phyloP scores from a whole-genome alignment of 2,888 invertebrate species.

The Eumerus sabulonum region DNA sequence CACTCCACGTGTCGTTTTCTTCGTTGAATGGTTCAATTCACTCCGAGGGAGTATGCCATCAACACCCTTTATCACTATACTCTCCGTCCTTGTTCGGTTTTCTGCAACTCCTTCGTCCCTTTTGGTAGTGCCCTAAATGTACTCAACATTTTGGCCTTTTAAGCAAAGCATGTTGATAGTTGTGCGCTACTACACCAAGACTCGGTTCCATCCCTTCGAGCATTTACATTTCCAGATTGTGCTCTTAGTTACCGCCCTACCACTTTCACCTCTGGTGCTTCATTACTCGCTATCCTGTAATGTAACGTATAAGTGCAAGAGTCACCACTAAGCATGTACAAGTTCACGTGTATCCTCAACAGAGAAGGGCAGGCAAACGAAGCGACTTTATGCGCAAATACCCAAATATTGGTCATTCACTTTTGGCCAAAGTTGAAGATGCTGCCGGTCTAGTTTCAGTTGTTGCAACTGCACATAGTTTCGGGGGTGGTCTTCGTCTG shows the following conservation, averaged over 20 bases:
- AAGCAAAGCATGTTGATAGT: conserved; percentile 37
- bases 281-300: no score
- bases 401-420: conserved; percentile 47
- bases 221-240: conserved; percentile 34
- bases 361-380: background rate
- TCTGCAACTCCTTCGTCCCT: conserved; percentile 3
- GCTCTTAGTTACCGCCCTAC: conserved; percentile 12
- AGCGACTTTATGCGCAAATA: conserved; percentile 31
- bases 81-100: background rate
- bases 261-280: no score
- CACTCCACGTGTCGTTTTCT: conserved; percentile 24
- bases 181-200: conserved; percentile 15
- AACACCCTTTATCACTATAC: conserved; percentile 10
- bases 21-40: background rate
- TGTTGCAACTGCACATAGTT: no score
- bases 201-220: conserved; percentile 23
- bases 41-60: conserved; percentile 9
- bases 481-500: conserved; percentile 16
- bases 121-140: conserved; percentile 12
- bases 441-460: conserved; percentile 12
- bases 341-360: no score
- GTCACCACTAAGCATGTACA: no score
- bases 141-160: conserved; percentile 42
- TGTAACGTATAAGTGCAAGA: no score
- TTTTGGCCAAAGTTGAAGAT: conserved; percentile 47